Conservation (phyloP, 1,140 invertebrate species). For the Carcinoscorpius rotundicauda region DNA sequence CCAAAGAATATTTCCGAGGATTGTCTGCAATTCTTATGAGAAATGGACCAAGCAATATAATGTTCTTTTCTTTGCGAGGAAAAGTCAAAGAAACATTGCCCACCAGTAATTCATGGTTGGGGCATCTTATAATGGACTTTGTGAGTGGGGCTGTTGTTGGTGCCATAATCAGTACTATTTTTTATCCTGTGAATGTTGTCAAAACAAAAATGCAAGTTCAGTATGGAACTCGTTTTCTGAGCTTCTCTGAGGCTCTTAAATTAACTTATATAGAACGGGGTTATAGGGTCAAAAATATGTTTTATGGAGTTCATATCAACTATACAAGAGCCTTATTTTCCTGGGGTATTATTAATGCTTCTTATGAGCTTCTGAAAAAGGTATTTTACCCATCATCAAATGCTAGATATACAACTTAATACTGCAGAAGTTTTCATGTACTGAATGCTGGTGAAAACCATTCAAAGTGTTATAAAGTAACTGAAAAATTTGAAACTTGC, state of each 20-base stretch:
- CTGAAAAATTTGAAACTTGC: no score
- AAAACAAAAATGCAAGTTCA: conserved; percentile 89
- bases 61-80: conserved; percentile 81
- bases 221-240: conserved; percentile 72
- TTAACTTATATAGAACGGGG: conserved; percentile 67
- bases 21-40: conserved; percentile 66
- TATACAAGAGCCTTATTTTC: conserved; percentile 86
- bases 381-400: no score
- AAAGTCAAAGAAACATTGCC: conserved; percentile 49
- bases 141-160: conserved; percentile 87
- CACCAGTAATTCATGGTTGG: conserved; percentile 25
- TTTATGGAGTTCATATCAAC: conserved; percentile 87
- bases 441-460: no score
- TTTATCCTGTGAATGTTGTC: conserved; percentile 96
- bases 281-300: conserved; percentile 64
- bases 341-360: conserved; percentile 96
- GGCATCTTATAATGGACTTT: conserved; percentile 52
- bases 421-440: no score
- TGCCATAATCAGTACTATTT: conserved; percentile 80
- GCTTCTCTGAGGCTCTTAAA: conserved; percentile 51
- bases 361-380: conserved; percentile 54
- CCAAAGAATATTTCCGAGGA: conserved; percentile 47
- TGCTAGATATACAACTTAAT: no score
- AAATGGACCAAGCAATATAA: conserved; percentile 72
- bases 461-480: no score